These are phyloP conservation scores for Bradypodion ventrale DNA, from an alignment of 2,797 vertebrate species.

Conservation along the genomic window DNA sequence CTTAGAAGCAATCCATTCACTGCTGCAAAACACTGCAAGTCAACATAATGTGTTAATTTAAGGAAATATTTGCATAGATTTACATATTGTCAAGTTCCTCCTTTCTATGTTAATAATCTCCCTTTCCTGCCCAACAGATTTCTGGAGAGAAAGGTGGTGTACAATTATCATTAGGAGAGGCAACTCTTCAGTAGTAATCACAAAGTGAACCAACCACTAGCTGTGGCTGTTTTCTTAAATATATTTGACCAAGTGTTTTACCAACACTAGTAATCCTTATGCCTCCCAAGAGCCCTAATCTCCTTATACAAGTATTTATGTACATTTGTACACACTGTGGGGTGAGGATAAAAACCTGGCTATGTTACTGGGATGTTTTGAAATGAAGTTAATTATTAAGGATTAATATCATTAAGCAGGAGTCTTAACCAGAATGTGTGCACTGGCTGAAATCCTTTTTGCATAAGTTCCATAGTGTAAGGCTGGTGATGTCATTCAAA, in stretches of 20 bases:
- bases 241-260: conserved; percentile 3
- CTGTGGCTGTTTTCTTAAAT: background rate
- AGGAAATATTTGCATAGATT: conserved; percentile 26
- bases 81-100: conserved; percentile 18
- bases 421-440: too few species aligned
- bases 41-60: background rate
- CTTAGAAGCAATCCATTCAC: conserved; percentile 17
- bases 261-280: background rate
- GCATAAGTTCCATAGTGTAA: too few species aligned
- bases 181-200: background rate
- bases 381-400: background rate
- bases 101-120: background rate
- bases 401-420: background rate
- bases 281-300: conserved; percentile 26
- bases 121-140: background rate
- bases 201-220: background rate
- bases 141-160: background rate
- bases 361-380: background rate
- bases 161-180: background rate
- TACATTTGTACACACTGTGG: background rate
- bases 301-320: background rate
- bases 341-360: background rate
- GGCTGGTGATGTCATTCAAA: too few species aligned
- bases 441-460: too few species aligned
- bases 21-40: background rate